Evolutionary conservation across 2,113 vertebrate genomes (phyloP), one percentile per base, ranked within the genome.

Genomic region (Brachionichthys hirsutus): DNA sequence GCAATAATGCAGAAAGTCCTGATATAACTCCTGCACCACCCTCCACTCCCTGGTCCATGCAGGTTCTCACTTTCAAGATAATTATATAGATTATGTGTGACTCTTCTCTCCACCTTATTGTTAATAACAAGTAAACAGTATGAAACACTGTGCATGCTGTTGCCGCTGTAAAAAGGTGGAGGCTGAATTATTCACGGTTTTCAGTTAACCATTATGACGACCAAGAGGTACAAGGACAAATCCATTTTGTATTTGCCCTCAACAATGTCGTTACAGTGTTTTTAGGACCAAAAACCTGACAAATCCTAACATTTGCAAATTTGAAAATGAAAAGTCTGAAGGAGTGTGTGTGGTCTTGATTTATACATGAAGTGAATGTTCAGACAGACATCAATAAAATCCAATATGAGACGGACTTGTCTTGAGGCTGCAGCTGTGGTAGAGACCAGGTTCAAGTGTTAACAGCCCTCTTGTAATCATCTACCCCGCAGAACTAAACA

Each of bases 401-500:
- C 5, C 24, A 16, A 20, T 43, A 6, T 17, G 12, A 45, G 15
- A 47, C 10, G n/a, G 24, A 18, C 35, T 6, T n/a, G 30, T 51
- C 30, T 45, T 8, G 18, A 24, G 19, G 44, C 40, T 55, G 17
- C 11, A 17, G 4, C 14, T 0, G 2, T 38, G 15, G 14, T n/a
- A 46, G 10, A 47, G 22, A 49, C 20, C 17, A 19, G n/a, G 49
- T 19, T 62, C 35, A 70, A 54, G 42, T 30, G 12, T 14, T n/a
- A 3, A 0, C 0, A 38, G 18, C 3, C 13, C 13, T 49, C 55
- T 48, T 2, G 3, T 20, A 47, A 59, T 54, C 36, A 62, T 58
- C 15, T n/a, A 19, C 45, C 14, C 14, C 12, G 19, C 14, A 43
- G 20, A 63, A 55, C 59, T 52, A 48, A 57, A 64, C 17, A 64